Evolutionary conservation across 2,888 invertebrate genomes (phyloP).

Genomic region (Diabrotica balteata): DNA sequence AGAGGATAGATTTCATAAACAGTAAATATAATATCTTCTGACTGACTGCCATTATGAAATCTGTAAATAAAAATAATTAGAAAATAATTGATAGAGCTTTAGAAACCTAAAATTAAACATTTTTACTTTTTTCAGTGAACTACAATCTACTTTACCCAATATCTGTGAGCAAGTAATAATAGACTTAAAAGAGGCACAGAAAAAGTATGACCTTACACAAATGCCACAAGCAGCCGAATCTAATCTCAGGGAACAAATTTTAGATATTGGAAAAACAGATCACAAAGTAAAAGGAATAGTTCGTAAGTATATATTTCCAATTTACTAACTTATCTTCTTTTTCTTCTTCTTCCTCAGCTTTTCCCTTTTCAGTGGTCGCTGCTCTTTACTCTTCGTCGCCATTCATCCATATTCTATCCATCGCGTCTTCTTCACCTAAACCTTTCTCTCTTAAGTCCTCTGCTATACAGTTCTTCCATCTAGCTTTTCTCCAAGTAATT

Average conservation of each 20-base stretch:
- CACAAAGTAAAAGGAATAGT: slow-evolving; percentile 80
- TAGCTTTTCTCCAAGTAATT: too few species aligned
- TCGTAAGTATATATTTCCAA: slow-evolving; percentile 66
- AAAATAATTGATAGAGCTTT: too few species aligned
- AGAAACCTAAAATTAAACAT: not conserved
- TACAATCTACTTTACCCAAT: slow-evolving; percentile 68
- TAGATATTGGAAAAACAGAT: slow-evolving; percentile 67
- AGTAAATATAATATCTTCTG: too few species aligned
- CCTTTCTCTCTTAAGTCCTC: too few species aligned
- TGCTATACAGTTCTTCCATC: too few species aligned
- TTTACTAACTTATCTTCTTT: slow-evolving; percentile 16
- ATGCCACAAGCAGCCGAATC: slow-evolving; percentile 67
- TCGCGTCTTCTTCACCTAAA: not conserved
- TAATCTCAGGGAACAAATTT: slow-evolving; percentile 71
- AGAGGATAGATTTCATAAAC: too few species aligned
- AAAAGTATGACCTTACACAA: slow-evolving; percentile 65
- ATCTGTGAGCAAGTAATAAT: slow-evolving; percentile 77
- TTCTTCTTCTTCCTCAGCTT: not conserved
- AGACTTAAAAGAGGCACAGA: slow-evolving; percentile 72
- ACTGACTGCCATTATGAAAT: too few species aligned
- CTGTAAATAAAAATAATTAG: too few species aligned
- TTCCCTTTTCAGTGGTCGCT: too few species aligned
- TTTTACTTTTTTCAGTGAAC: slow-evolving; percentile 61
- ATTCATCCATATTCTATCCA: too few species aligned
- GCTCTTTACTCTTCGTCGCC: too few species aligned